Base-by-base conservation (phyloP, 2,797 vertebrate species). In the Crenichthys baileyi region DNA sequence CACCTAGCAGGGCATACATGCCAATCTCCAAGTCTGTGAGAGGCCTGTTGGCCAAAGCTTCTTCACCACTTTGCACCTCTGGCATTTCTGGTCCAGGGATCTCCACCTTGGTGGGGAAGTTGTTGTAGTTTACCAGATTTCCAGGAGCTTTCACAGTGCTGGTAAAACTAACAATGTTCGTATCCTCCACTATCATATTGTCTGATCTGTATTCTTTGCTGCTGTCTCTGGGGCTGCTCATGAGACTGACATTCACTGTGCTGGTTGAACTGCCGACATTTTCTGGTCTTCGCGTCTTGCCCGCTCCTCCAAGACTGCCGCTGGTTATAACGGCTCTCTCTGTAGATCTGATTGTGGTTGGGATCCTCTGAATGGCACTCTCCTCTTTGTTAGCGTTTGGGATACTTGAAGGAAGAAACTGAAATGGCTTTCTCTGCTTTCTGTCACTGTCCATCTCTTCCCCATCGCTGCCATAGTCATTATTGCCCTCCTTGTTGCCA, bases 11-110 rank as follows among this genome's bases (percentile, higher is more conserved):
- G 1, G 97, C 97, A 0, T 98, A 99, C 98, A 99, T 98, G 3
- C 98, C 98, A 4, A 98, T 97, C 92, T 99, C 98, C 79, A 99
- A 91, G 91, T 99, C 97, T 0, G 96, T 97, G 44, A 99, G 96
- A 0, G 97, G 97, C 13, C 96, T 90, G 51, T 94, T 85, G 0
- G 89, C 77, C 80, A 96, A 89, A 0, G 91, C 75, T 7, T 95
- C 95, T 71, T 96, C 97, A 0, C 87, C 88, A 7, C 87, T 86
- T 72, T 91, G 93, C 11, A 93, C 93, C 15, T 87, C 26, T 0
- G 89, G 93, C 0, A 80, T 88, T 0, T 80, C 84, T 79, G 88
- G 94, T 1, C 94, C 87, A 0, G 97, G 95, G 48, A 92, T 73
- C 13, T 95, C 95, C 22, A 93, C 96, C 86, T 96, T 96, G 0